Evolutionary conservation across 2,113 vertebrate genomes (phyloP), one percentile per base, ranked within the genome.

Genomic region (Rutilus rutilus): DNA sequence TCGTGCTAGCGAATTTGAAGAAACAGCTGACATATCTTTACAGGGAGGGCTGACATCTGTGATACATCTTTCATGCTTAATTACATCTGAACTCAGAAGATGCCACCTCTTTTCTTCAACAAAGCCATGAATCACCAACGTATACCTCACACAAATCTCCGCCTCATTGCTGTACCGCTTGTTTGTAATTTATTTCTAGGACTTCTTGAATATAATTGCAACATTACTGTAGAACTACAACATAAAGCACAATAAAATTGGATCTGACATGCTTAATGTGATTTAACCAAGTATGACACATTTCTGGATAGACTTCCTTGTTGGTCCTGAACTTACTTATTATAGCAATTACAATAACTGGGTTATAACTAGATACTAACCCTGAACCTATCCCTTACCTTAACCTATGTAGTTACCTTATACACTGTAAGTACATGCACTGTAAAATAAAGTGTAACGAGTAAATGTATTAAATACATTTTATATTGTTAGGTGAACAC

Each of bases 41-140:
- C 59, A 64, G 78, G 47, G 39, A 27, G 77, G n/a, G 7, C n/a
- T 81, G 78, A 64, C 59, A 81, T 62, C 39, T 47, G 78, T 42
- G 54, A 60, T 17, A 27, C 78, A 73, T 89, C 45, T 75, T 83
- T 89, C 84, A 77, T 79, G 50, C 47, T 76, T 60, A 79, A 79
- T 79, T 79, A 42, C 54, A 15, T 62, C 36, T 62, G 54, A 62
- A 42, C 77, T 79, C 77, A 77, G 25, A 54, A 54, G 27, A 17
- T 27, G 30, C 50, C 75, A 25, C 27, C 75, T 77, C 15, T 77
- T 33, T 77, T 77, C 75, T 54, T 77, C 27, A 77, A 77, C 75
- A 77, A 54, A 30, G 21, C 39, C 39, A 47, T 54, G 27, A 54
- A 54, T 54, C 47, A 54, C 75, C 21, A 78, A 6, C 3, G 5